Conservation (phyloP, 2,888 invertebrate species). For the Cerastis leucographa region DNA sequence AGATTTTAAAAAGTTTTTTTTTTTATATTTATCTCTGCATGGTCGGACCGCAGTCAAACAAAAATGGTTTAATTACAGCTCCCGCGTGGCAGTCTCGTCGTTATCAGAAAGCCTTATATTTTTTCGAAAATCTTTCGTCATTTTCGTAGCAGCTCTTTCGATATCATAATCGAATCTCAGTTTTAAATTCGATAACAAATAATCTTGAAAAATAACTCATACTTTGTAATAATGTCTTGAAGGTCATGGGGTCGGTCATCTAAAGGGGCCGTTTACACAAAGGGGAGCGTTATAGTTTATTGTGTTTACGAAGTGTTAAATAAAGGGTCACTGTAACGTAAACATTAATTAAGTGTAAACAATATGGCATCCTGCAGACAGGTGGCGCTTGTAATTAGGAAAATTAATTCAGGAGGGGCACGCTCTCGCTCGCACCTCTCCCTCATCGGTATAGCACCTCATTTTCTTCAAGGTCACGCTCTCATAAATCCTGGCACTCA, state of each 20-base stretch:
- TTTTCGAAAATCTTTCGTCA: slow-evolving; percentile 30
- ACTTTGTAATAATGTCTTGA: slow-evolving; percentile 18
- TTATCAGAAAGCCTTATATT: slow-evolving; percentile 39
- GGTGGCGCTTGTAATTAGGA: slow-evolving; percentile 71
- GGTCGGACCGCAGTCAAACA: slow-evolving; percentile 21
- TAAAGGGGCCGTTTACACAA: slow-evolving; percentile 26
- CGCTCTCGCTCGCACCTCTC: slow-evolving; percentile 45
- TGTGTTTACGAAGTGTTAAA: slow-evolving; percentile 43
- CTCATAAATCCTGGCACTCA: slow-evolving; percentile 75
- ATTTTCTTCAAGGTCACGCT: slow-evolving; percentile 73
- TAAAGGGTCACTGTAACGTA: slow-evolving; percentile 47
- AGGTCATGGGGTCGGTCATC: slow-evolving; percentile 26
- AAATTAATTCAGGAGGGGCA: slow-evolving; percentile 71
- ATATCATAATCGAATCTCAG: slow-evolving; percentile 56
- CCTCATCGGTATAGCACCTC: slow-evolving; percentile 49
- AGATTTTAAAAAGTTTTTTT: slow-evolving; percentile 16
- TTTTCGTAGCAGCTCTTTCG: slow-evolving; percentile 38
- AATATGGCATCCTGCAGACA: slow-evolving; percentile 66
- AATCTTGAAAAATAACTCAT: slow-evolving; percentile 1
- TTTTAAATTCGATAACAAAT: slow-evolving; percentile 26
- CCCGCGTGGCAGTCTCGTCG: slow-evolving; percentile 9
- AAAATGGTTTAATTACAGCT: slow-evolving; percentile 38
- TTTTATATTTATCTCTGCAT: slow-evolving; percentile 28
- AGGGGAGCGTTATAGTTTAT: slow-evolving; percentile 48
- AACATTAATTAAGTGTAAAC: slow-evolving; percentile 69